Evolutionary conservation across 2,888 invertebrate genomes (phyloP).

Genomic region (Nephrotoma guestfalica): DNA sequence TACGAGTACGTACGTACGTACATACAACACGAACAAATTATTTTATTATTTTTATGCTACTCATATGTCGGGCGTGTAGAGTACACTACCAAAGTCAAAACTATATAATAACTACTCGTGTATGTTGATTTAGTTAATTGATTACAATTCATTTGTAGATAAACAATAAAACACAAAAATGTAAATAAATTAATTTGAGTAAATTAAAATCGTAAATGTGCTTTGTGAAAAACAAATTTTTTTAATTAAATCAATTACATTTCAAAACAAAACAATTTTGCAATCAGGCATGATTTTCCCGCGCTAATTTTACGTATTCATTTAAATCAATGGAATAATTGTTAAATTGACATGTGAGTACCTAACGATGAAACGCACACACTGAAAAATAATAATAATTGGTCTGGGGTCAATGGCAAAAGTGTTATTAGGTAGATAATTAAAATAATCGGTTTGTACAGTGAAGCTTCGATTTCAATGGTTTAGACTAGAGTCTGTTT

Average conservation of each 20-base stretch:
- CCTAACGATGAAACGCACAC: no score
- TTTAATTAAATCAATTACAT: background rate
- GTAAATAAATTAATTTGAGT: background rate
- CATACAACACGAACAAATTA: background rate
- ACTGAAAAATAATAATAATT: no score
- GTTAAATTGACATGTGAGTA: no score
- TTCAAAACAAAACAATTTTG: background rate
- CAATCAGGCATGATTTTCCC: background rate
- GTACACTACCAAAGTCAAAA: background rate
- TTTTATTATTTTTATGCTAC: background rate
- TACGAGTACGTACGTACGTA: no score
- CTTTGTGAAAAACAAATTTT: background rate
- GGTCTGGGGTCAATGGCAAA: no score
- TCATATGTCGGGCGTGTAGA: background rate
- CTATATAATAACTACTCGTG: no score
- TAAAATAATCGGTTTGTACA: no score
- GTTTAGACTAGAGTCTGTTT: no score
- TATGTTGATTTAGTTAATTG: background rate
- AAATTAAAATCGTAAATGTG: background rate
- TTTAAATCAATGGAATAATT: no score
- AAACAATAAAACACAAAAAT: background rate
- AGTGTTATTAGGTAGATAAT: no score
- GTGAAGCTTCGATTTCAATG: no score
- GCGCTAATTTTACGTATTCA: background rate
- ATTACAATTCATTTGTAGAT: background rate